These are phyloP conservation scores for Lycophotia porphyrea DNA, from an alignment of 2,888 invertebrate genomes.

Conservation along the genomic window DNA sequence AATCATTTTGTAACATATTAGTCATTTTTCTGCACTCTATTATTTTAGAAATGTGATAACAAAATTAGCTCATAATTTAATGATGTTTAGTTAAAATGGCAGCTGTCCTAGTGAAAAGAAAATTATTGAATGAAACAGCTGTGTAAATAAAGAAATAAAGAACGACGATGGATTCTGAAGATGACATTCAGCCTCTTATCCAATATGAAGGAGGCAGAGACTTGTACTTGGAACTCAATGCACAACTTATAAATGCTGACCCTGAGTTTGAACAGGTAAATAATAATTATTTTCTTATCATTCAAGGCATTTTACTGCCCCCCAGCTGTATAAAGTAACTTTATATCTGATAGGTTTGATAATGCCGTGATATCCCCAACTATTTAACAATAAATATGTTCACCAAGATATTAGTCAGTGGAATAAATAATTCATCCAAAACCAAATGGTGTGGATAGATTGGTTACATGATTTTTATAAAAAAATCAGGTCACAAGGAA, in stretches of 20 bases:
- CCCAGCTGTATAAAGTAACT: neutral
- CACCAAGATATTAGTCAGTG: neutral
- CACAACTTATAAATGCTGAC: conserved; percentile 79
- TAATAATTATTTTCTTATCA: neutral
- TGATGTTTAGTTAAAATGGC: conserved; percentile 3
- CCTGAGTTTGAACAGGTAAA: conserved; percentile 86
- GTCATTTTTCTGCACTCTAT: neutral
- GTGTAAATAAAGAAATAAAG: conserved; percentile 31
- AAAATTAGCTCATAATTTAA: neutral
- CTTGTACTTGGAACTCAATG: conserved; percentile 69
- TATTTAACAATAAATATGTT: neutral
- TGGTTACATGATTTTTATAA: neutral
- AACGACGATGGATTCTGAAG: conserved; percentile 79
- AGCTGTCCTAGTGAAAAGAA: conserved; percentile 4
- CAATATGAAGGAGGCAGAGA: conserved; percentile 74
- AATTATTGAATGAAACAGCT: conserved; percentile 26
- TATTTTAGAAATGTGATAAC: neutral
- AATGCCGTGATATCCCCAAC: neutral
- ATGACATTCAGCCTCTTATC: conserved; percentile 83
- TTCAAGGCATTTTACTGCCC: neutral
- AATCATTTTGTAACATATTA: conserved; percentile 24
- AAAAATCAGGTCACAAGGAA: neutral
- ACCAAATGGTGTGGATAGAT: neutral
- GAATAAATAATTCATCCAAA: neutral
- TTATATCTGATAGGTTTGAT: neutral